Conservation (phyloP, 1,140 invertebrate species). For the Schlechtendalia chinensis region DNA sequence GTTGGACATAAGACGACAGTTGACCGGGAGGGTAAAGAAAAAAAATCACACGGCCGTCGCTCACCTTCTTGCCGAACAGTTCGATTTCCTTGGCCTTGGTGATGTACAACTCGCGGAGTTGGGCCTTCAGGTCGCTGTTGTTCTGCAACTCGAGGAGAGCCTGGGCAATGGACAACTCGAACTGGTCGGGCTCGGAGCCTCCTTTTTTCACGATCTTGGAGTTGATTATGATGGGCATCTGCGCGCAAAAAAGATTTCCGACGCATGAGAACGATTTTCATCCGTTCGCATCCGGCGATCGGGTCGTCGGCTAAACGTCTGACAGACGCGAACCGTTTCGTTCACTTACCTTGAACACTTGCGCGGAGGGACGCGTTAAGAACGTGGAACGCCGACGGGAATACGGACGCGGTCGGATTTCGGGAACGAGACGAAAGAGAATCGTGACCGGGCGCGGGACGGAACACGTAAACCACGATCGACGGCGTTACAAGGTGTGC, state of each 20-base stretch:
- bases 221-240: constrained; percentile 61
- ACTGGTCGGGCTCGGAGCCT: constrained; percentile 80
- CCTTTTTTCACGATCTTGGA: constrained; percentile 88
- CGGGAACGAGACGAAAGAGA: no score
- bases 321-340: no score
- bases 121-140: constrained; percentile 94
- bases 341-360: neutral
- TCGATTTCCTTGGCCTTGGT: constrained; percentile 96
- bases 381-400: neutral
- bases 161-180: constrained; percentile 86
- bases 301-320: neutral
- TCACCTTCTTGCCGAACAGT: constrained; percentile 88
- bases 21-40: no score
- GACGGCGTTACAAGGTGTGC: no score
- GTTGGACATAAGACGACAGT: no score
- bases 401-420: no score
- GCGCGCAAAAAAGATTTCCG: neutral
- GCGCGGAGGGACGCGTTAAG: neutral
- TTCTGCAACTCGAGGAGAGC: constrained; percentile 94
- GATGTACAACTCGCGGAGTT: constrained; percentile 92
- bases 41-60: no score
- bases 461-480: no score
- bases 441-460: no score
- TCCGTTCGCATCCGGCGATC: constrained; percentile 9
- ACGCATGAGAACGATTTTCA: no score